These are phyloP conservation scores for Eumacrocentrus americanus DNA, from an alignment of 2,888 invertebrate genomes.

Conservation along the genomic window DNA sequence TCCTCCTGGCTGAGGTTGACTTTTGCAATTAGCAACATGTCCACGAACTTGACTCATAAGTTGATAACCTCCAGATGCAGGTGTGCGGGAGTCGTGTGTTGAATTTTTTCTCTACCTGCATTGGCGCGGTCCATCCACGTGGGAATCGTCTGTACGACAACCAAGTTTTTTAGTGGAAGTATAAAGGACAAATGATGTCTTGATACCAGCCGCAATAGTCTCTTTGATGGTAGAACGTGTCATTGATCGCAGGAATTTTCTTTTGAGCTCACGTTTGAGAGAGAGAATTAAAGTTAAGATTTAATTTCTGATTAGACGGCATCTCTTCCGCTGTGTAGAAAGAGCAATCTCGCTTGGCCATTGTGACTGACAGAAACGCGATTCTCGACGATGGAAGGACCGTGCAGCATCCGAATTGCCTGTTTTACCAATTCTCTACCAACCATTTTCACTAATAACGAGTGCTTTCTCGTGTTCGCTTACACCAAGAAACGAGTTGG, in stretches of 20 bases:
- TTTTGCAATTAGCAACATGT: slow-evolving; percentile 38
- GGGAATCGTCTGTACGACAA: slow-evolving; percentile 8
- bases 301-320: slow-evolving; percentile 59
- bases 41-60: slow-evolving; percentile 33
- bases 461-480: slow-evolving; percentile 21
- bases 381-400: slow-evolving; percentile 57
- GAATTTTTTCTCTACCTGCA: slow-evolving; percentile 17
- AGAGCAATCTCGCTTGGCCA: slow-evolving; percentile 55
- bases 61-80: slow-evolving; percentile 8
- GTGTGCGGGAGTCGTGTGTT: neutral
- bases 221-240: slow-evolving; percentile 1
- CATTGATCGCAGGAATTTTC: slow-evolving; percentile 14
- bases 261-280: slow-evolving; percentile 17
- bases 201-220: neutral
- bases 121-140: neutral
- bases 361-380: slow-evolving; percentile 60
- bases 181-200: too few relatives aligned
- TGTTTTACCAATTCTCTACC: slow-evolving; percentile 49
- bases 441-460: slow-evolving; percentile 50
- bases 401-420: slow-evolving; percentile 58
- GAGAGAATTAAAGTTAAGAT: slow-evolving; percentile 56
- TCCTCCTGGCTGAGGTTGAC: slow-evolving; percentile 30
- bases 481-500: neutral
- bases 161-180: slow-evolving; percentile 6
- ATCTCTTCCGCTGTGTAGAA: slow-evolving; percentile 41